These are phyloP conservation scores for Coleophora deauratella DNA, from an alignment of 2,888 invertebrate genomes.

Conservation along the genomic window DNA sequence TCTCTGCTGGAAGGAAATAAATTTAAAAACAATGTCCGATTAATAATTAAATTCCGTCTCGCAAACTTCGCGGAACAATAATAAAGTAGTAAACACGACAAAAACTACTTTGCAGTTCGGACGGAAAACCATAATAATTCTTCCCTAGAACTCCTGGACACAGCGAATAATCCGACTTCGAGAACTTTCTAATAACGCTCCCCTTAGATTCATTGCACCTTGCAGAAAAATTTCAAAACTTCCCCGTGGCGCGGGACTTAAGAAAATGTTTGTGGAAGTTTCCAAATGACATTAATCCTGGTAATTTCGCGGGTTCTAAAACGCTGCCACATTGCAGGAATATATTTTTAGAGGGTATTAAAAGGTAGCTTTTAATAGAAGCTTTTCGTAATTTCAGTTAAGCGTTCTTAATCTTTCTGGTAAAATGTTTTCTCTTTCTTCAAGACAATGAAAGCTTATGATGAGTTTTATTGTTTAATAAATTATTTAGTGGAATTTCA, in stretches of 20 bases:
- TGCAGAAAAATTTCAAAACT: conserved; percentile 52
- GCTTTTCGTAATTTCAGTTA: no score
- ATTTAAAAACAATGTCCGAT: neutral
- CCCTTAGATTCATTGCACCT: conserved; percentile 61
- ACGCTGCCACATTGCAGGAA: conserved; percentile 1
- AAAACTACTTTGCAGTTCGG: conserved; percentile 10
- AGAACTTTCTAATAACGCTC: conserved; percentile 59
- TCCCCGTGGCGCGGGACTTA: conserved; percentile 24
- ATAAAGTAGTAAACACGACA: conserved; percentile 13
- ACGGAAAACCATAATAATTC: conserved; percentile 32
- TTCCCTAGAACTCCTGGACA: conserved; percentile 29
- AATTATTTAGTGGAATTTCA: no score
- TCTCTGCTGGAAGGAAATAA: no score
- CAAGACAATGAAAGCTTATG: no score
- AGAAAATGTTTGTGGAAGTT: conserved; percentile 49
- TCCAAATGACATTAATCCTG: conserved; percentile 50
- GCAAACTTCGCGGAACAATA: neutral
- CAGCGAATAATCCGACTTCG: conserved; percentile 42
- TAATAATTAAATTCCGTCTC: neutral
- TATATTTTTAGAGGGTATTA: neutral
- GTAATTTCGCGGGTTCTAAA: conserved; percentile 39
- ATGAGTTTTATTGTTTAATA: no score
- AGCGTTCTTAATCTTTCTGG: no score
- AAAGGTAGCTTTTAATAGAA: no score
- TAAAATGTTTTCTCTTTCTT: no score